These are phyloP conservation scores for Sphecodes monilicornis DNA, from an alignment of 2,888 invertebrate species.

Conservation along the genomic window DNA sequence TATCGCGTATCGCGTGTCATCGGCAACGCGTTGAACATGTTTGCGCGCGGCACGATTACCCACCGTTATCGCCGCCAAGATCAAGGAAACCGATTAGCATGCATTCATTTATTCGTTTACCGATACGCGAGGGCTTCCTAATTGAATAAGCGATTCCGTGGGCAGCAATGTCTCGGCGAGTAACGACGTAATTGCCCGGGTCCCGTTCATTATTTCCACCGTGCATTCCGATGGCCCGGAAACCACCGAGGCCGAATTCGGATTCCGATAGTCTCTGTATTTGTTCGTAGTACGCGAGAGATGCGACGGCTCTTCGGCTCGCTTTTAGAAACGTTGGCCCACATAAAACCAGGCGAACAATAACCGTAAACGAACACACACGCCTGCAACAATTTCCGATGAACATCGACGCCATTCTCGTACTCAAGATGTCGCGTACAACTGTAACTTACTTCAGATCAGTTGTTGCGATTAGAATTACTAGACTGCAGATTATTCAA, in stretches of 20 bases:
- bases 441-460: background rate
- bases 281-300: too few relatives aligned
- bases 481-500: too few relatives aligned
- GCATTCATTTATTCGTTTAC: background rate
- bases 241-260: background rate
- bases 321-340: background rate
- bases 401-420: background rate
- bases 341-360: background rate
- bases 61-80: background rate
- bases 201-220: background rate
- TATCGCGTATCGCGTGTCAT: background rate
- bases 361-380: background rate
- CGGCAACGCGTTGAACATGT: background rate
- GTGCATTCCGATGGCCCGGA: background rate
- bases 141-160: conserved; percentile 2
- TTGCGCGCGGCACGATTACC: background rate
- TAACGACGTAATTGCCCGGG: background rate
- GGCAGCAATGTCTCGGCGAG: background rate
- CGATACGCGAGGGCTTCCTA: background rate
- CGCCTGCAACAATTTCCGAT: background rate
- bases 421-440: background rate
- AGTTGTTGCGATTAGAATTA: too few relatives aligned
- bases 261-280: background rate
- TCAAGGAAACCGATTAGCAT: conserved; percentile 7
- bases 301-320: background rate